These are phyloP conservation scores for Etheostoma nigrum DNA, from an alignment of 2,797 vertebrate genomes.

Conservation along the genomic window DNA sequence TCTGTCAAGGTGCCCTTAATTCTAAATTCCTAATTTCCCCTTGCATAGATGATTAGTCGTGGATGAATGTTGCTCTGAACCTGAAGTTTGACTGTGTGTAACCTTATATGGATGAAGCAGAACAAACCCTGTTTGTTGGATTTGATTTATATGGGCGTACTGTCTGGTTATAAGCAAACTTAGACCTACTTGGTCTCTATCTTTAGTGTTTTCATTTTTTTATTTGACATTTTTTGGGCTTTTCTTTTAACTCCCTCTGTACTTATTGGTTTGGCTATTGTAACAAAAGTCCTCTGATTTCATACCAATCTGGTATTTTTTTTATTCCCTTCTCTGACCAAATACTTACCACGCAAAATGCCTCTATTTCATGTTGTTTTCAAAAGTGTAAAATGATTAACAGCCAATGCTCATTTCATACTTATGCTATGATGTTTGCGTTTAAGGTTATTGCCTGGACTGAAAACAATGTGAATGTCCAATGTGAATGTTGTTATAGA, in stretches of 20 bases:
- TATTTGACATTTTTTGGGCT: constrained; percentile 37
- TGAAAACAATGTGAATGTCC: too few relatives aligned
- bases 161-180: constrained; percentile 1
- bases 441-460: neutral
- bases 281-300: constrained; percentile 12
- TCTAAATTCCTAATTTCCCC: constrained; percentile 9
- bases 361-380: constrained; percentile 1
- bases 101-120: constrained; percentile 25
- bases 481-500: neutral
- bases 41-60: constrained; percentile 4
- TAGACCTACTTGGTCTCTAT: neutral
- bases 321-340: constrained; percentile 1
- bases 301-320: neutral
- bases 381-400: constrained; percentile 5
- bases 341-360: neutral
- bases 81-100: constrained; percentile 5
- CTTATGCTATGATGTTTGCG: neutral
- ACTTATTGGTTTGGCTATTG: constrained; percentile 20
- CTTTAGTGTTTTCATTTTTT: constrained; percentile 15
- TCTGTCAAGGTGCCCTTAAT: constrained; percentile 9
- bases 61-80: constrained; percentile 8
- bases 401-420: neutral
- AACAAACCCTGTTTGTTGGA: neutral
- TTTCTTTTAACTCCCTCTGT: constrained; percentile 17
- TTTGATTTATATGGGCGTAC: constrained; percentile 3